phyloP scores from a whole-genome alignment of 2,888 invertebrate species.

The Phragmatobia fuliginosa region DNA sequence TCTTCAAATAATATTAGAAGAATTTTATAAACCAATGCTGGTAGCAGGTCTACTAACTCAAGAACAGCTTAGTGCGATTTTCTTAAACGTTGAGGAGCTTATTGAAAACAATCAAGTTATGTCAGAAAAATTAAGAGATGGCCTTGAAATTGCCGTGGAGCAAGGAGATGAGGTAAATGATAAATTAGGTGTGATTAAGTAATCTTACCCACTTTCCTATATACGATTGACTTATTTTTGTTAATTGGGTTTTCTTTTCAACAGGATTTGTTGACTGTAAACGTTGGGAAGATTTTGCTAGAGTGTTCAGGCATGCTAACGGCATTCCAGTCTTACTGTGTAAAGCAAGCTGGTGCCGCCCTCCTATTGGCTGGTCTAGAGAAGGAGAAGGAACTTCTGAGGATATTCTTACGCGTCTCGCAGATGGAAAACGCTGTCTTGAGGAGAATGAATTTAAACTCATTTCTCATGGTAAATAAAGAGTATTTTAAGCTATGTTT shows the following conservation, averaged over 20 bases:
- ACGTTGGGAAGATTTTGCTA: slow-evolving; percentile 95
- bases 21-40: slow-evolving; percentile 97
- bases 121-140: slow-evolving; percentile 94
- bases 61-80: slow-evolving; percentile 96
- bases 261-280: slow-evolving; percentile 93
- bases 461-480: slow-evolving; percentile 95
- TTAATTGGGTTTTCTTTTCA: slow-evolving; percentile 29
- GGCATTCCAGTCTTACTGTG: slow-evolving; percentile 98
- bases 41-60: slow-evolving; percentile 96
- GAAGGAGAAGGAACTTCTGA: slow-evolving; percentile 96
- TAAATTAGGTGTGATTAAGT: not conserved
- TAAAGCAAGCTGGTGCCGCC: slow-evolving; percentile 96
- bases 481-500: not conserved
- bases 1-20: slow-evolving; percentile 96
- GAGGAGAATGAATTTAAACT: slow-evolving; percentile 97
- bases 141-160: slow-evolving; percentile 94
- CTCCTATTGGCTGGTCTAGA: slow-evolving; percentile 95
- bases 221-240: not conserved
- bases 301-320: slow-evolving; percentile 97
- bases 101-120: slow-evolving; percentile 95
- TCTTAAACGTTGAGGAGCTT: slow-evolving; percentile 96
- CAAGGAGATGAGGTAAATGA: slow-evolving; percentile 90
- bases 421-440: slow-evolving; percentile 98
- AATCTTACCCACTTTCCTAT: not conserved
- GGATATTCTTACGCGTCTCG: slow-evolving; percentile 97